Evolutionary conservation across 1,140 invertebrate genomes (phyloP).

Genomic region (Caerostris darwini): DNA sequence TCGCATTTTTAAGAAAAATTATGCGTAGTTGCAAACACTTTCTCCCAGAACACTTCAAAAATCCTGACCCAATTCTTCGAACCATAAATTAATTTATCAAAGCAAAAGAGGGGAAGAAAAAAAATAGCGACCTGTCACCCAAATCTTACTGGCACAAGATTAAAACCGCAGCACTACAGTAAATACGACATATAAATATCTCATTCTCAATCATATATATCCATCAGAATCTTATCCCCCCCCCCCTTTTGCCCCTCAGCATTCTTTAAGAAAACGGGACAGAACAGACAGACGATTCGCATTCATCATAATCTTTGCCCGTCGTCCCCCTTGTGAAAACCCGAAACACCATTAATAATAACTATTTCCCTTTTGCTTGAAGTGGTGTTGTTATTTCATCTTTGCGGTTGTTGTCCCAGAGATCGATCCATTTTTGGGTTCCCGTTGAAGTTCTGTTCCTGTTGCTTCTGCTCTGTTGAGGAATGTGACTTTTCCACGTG

Average conservation of each 20-base stretch:
- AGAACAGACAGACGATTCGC: constrained; percentile 20
- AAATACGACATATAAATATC: constrained; percentile 54
- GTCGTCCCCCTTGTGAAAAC: neutral
- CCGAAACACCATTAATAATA: constrained; percentile 47
- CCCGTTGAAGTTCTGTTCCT: constrained; percentile 29
- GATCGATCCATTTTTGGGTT: constrained; percentile 32
- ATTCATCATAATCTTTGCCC: constrained; percentile 52
- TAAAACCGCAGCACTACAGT: constrained; percentile 21
- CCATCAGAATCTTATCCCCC: constrained; percentile 2
- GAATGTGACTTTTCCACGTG: neutral
- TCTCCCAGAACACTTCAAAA: neutral
- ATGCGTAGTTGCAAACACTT: neutral
- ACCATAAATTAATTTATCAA: constrained; percentile 23
- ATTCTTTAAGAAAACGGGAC: constrained; percentile 42
- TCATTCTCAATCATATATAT: constrained; percentile 57
- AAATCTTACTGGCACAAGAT: constrained; percentile 4
- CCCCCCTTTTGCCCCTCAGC: neutral
- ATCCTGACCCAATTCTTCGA: neutral
- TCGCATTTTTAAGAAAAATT: too few species aligned
- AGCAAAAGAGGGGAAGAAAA: neutral
- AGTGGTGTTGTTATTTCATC: constrained; percentile 68
- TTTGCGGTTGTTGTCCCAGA: constrained; percentile 49
- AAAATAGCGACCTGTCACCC: neutral
- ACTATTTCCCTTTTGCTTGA: neutral
- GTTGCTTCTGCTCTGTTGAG: neutral